Percentiles rank a stretch among this genome's conserved stretches.
Evolutionary conservation across 35 echinoderm and acorn worm species (phyloP).

Genomic region (Stichopus chloronotus): DNA sequence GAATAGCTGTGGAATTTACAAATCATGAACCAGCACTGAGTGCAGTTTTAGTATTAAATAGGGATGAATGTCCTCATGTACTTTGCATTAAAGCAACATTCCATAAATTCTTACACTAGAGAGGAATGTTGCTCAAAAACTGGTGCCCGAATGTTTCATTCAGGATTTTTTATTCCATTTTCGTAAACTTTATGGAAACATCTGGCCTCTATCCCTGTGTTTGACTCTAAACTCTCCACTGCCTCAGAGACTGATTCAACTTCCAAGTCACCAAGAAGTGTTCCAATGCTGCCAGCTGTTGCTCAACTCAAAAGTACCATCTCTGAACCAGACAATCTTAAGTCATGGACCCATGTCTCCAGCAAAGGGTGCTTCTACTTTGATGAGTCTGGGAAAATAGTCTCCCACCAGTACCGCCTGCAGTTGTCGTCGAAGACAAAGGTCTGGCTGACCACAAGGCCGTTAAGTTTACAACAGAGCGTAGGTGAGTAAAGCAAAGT

Average conservation of each 20-base stretch:
- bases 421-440: constrained; percentile 72
- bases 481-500: not conserved
- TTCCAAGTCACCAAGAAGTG: not conserved
- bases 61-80: too few species aligned
- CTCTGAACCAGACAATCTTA: constrained; percentile 82
- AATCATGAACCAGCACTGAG: too few species aligned
- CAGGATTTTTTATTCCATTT: too few species aligned
- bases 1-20: too few species aligned
- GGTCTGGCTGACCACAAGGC: constrained; percentile 86
- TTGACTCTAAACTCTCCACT: not conserved
- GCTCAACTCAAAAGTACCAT: constrained; percentile 52
- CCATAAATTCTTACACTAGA: too few species aligned
- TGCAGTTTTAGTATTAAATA: too few species aligned
- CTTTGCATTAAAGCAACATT: too few species aligned
- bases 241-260: not conserved
- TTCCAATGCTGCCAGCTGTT: constrained; percentile 58
- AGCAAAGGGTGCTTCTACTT: constrained; percentile 92
- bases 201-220: too few species aligned
- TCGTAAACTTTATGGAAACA: too few species aligned
- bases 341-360: constrained; percentile 81
- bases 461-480: constrained; percentile 55
- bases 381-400: constrained; percentile 76
- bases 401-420: constrained; percentile 89
- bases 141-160: too few species aligned
- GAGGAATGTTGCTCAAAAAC: too few species aligned